These are phyloP conservation scores for Salpingus planirostris DNA, from an alignment of 2,888 invertebrate genomes.

Conservation along the genomic window DNA sequence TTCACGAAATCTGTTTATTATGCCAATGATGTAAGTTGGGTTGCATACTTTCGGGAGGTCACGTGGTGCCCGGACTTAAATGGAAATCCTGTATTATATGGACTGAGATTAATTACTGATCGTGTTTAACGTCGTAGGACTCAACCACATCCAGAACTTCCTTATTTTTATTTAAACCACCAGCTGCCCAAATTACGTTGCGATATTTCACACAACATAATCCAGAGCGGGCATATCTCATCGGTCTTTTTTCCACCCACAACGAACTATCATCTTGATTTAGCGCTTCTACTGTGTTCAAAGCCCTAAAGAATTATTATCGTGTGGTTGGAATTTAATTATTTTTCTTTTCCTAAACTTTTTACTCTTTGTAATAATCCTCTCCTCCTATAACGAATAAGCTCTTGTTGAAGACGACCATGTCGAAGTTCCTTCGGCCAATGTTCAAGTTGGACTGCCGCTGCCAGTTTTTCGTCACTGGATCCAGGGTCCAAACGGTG, in stretches of 20 bases:
- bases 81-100: too few species aligned
- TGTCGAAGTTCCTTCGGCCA: conserved; percentile 59
- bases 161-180: conserved; percentile 50
- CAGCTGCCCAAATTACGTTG: conserved; percentile 64
- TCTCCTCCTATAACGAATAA: conserved; percentile 61
- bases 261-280: conserved; percentile 51
- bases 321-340: too few species aligned
- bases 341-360: too few species aligned
- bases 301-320: too few species aligned
- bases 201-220: conserved; percentile 52
- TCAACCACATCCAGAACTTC: conserved; percentile 53
- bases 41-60: too few species aligned
- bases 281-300: conserved; percentile 39
- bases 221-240: conserved; percentile 53
- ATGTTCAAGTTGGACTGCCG: conserved; percentile 52
- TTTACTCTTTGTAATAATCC: conserved; percentile 4
- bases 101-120: too few species aligned
- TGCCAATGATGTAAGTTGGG: too few species aligned
- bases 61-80: too few species aligned
- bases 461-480: conserved; percentile 54
- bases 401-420: conserved; percentile 56
- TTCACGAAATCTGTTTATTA: too few species aligned
- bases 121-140: conserved; percentile 52
- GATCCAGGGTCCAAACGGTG: conserved; percentile 63
- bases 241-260: conserved; percentile 52